Evolutionary conservation across 2,113 vertebrate genomes (phyloP), one percentile per base, ranked within the genome.

Genomic region (Numida meleagris): DNA sequence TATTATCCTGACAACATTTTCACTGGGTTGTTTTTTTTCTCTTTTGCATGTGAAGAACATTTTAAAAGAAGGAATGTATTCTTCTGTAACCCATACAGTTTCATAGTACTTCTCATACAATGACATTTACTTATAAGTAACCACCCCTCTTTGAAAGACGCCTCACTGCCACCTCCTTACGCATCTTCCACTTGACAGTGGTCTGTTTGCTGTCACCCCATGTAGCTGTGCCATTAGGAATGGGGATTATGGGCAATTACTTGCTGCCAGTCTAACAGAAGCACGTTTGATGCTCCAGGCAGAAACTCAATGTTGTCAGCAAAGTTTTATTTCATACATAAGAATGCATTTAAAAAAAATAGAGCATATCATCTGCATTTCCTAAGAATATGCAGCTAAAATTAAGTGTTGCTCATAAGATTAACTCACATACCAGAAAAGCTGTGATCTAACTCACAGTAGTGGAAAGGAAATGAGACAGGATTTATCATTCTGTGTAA

Each of bases 401-500:
- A 76, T 17, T 42, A 55, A 11, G 24, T 50, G 46, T 46, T 93
- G 27, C 53, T 82, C 42, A 24, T 68, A 87, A 76, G 53, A 71
- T 24, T 76, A 63, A 88, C 27, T 66, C 1, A 0, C 24, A 58
- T 53, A 66, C 43, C 78, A 80, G 29, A 43, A 55, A 82, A 91
- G 85, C 90, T 74, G 25, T 3, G 5, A 82, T 82, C 53, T 75
- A 95, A 68, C n/a, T 89, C 70, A 65, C 68, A 89, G 82, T 15
- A 4, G 5, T 85, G 33, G 50, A 70, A 82, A 80, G 84, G 78
- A 96, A 96, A 94, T 94, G 91, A 95, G 78, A 21, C 67, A 74
- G 79, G 55, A 59, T 66, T 92, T 87, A 71, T 94, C 82, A 68
- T 50, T 93, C 53, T 43, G 40, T 94, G 95, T 90, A 94, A 96